phyloP scores from a whole-genome alignment of 2,113 vertebrate genomes.

The Corapipo altera region DNA sequence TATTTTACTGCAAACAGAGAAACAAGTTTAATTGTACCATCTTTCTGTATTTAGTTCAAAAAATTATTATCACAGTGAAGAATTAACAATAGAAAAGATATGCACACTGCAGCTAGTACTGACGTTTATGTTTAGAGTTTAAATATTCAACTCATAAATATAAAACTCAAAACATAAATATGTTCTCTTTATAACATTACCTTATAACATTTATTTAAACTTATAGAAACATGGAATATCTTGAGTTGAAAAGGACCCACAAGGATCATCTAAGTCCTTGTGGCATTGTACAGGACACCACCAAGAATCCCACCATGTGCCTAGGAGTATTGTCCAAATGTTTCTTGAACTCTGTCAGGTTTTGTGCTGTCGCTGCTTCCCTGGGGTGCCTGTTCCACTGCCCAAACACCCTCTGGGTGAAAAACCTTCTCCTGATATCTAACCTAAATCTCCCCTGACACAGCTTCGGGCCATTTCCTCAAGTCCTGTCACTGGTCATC shows the following conservation, averaged over 20 bases:
- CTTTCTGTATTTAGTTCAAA: conserved; percentile 16
- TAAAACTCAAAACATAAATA: conserved; percentile 31
- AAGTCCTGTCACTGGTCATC: not conserved
- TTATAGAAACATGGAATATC: not conserved
- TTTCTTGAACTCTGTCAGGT: not conserved
- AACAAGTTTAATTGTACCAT: conserved; percentile 7
- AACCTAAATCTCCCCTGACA: not conserved
- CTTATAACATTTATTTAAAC: conserved; percentile 42
- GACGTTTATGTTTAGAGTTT: conserved; percentile 19
- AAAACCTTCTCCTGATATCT: not conserved
- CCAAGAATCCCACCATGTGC: not conserved
- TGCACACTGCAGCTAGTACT: conserved; percentile 1
- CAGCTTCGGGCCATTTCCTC: not conserved
- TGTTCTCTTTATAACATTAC: conserved; percentile 56
- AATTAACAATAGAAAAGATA: conserved; percentile 48
- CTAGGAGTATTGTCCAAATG: not conserved
- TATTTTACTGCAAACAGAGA: conserved; percentile 14
- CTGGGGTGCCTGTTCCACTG: not conserved
- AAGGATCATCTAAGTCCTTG: not conserved
- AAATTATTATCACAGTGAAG: conserved; percentile 19
- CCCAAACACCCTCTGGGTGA: not conserved
- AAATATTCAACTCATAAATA: conserved; percentile 51
- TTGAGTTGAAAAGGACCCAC: not conserved
- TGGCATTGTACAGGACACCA: not conserved
- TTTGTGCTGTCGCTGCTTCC: not conserved